Evolutionary conservation across 2,888 invertebrate genomes (phyloP).

Genomic region (Eubasilissa splendida): DNA sequence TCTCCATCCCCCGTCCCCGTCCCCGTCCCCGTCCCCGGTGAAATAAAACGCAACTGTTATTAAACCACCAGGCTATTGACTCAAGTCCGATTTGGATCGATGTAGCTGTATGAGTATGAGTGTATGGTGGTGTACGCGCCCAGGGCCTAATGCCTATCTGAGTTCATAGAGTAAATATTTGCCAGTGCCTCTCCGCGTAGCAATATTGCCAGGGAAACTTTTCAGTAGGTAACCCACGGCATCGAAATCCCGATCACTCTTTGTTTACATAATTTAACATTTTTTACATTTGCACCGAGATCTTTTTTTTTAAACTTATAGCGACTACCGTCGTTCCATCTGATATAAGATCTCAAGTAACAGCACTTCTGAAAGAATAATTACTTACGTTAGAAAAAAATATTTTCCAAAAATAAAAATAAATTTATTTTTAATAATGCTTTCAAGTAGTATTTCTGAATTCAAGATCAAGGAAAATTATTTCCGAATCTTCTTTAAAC

Average conservation of each 20-base stretch:
- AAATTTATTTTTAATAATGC: no score
- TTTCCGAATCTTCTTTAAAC: no score
- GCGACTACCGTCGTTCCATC: not conserved
- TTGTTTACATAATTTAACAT: constrained; percentile 36
- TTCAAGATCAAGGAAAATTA: no score
- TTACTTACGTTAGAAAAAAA: no score
- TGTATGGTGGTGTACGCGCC: not conserved
- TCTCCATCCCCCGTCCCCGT: not conserved
- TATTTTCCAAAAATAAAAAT: no score
- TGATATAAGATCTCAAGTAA: not conserved
- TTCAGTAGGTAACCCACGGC: constrained; percentile 38
- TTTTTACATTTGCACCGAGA: constrained; percentile 20
- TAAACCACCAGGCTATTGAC: constrained; percentile 54
- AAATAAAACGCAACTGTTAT: constrained; percentile 50
- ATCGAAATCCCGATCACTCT: constrained; percentile 46
- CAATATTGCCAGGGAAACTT: constrained; percentile 50
- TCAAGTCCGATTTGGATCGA: constrained; percentile 53
- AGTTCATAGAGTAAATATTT: constrained; percentile 55
- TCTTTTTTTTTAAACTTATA: not conserved
- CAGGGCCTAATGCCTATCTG: constrained; percentile 30
- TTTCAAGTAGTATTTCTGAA: no score
- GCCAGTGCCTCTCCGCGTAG: constrained; percentile 47
- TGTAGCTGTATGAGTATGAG: constrained; percentile 18
- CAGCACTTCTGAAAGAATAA: no score
- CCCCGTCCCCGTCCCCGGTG: not conserved